Evolutionary conservation across 2,797 vertebrate genomes (phyloP).

Genomic region (Sorex maritimensis): DNA sequence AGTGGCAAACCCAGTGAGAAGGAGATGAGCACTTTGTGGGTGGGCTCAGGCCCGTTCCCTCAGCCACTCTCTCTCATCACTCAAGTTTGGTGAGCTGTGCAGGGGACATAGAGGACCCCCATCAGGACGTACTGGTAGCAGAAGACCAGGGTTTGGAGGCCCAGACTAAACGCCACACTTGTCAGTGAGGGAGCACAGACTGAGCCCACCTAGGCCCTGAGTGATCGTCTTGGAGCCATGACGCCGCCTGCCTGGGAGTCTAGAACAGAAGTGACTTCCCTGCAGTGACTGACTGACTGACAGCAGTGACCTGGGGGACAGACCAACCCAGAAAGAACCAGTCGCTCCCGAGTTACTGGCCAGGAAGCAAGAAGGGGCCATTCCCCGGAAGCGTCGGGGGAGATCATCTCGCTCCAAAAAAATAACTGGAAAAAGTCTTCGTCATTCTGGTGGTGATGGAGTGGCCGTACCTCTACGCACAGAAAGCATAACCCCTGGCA

Average conservation of each 20-base stretch:
- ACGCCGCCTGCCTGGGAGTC: no score
- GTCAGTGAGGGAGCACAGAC: no score
- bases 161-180: no score
- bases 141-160: no score
- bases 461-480: no score
- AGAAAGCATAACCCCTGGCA: no score
- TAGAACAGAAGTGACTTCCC: not conserved
- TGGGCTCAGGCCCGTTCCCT: no score
- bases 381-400: not conserved
- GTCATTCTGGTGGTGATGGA: no score
- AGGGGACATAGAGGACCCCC: not conserved
- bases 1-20: not conserved
- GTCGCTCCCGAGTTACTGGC: not conserved
- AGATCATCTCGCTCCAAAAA: not conserved
- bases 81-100: not conserved
- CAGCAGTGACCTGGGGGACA: not conserved
- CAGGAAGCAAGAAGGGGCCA: not conserved
- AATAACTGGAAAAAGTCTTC: no score
- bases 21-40: not conserved
- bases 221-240: no score
- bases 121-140: not conserved
- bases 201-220: no score
- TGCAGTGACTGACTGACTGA: not conserved
- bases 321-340: not conserved
- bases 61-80: not conserved